phyloP scores from a whole-genome alignment of 1,140 invertebrate genomes.

The Goniozus legneri region DNA sequence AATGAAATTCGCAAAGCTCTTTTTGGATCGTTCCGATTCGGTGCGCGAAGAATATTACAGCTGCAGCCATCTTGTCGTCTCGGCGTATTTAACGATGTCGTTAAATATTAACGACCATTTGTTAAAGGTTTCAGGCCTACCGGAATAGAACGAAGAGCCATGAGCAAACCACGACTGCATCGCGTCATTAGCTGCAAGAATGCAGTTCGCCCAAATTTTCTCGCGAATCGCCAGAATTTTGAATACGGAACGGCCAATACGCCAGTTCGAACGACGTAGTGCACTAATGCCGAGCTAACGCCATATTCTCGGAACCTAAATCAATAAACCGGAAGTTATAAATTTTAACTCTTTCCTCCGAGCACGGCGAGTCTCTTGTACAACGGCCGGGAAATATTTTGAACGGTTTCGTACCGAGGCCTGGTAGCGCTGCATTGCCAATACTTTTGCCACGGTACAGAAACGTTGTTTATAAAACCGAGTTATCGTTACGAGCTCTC shows the following conservation, averaged over 20 bases:
- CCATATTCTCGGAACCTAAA: constrained; percentile 28
- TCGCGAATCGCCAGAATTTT: no score
- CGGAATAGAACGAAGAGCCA: constrained; percentile 31
- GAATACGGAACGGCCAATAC: no score
- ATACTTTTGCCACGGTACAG: constrained; percentile 23
- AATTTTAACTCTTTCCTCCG: constrained; percentile 36
- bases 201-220: no score
- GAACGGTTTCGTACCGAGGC: no score
- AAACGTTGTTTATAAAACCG: constrained; percentile 34
- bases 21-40: no score
- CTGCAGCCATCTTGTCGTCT: constrained; percentile 40
- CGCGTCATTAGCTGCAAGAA: not conserved
- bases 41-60: constrained; percentile 32
- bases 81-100: constrained; percentile 33
- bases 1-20: no score
- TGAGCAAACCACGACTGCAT: constrained; percentile 12
- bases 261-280: no score
- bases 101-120: constrained; percentile 42
- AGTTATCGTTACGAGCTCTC: constrained; percentile 39
- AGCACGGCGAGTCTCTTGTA: no score
- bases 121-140: constrained; percentile 33
- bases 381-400: no score
- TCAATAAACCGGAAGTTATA: constrained; percentile 32
- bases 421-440: no score
- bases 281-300: constrained; percentile 3